Evolutionary conservation across 2,797 vertebrate species (phyloP), one percentile per base, ranked within the genome.

Genomic region (Chelmon rostratus): DNA sequence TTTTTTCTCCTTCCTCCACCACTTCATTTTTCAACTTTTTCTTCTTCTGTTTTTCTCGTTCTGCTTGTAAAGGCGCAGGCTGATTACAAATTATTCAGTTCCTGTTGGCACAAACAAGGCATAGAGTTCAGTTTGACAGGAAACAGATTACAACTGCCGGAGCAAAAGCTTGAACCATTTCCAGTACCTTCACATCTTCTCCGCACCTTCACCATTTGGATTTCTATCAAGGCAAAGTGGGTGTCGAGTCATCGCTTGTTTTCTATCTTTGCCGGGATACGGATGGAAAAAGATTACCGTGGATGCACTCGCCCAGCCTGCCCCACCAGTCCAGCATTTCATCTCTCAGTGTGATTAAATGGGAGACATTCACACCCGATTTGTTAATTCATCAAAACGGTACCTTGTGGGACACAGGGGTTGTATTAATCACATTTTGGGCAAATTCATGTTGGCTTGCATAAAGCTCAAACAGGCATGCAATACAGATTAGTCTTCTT

Each of bases 311-410:
- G 68, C 67, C 68, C 62, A 85, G 80, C 77, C 90, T 84, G 86
- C 82, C 86, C 65, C 68, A 73, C 47, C 68, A 71, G 64, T 88
- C 73, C 88, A 82, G 80, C 70, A 74, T 89, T 90, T 91, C 89
- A 93, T 93, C 82, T 90, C 73, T 92, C 90, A 90, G 61, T 64
- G 82, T 93, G 93, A 95, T 93, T 90, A 93, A 94, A 91, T 79
- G 80, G 68, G 61, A 92, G 88, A 94, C 90, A 84, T 93, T 91
- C 88, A 86, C 88, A 89, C 79, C 78, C 66, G 89, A 93, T 94
- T 91, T 90, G 88, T 94, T 91, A 92, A 94, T 95, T 93, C 83
- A 93, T 95, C 94, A 94, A 90, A 93, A 81, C 25, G 40, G 79
- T 89, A 87, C 84, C 90, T 92, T 83, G 86, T 88, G 75, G 86